Conservation (phyloP, 2,888 invertebrate genomes). For the Thereva unica region DNA sequence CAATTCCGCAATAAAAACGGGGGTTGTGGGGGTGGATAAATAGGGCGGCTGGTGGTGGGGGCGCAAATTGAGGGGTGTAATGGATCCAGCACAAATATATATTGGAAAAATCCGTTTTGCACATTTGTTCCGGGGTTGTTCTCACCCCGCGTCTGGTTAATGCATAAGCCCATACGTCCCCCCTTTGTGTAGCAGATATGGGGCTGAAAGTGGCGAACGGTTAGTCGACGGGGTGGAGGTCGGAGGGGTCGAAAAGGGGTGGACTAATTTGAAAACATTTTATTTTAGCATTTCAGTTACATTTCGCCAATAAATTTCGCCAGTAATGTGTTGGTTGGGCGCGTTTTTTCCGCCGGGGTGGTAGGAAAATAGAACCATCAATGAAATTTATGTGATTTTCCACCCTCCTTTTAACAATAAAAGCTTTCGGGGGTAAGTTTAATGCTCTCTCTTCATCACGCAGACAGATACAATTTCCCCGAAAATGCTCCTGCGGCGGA, state of each 20-base stretch:
- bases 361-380: conserved; percentile 54
- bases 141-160: not conserved
- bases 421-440: conserved; percentile 39
- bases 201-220: not conserved
- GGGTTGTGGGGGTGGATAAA: too few species aligned
- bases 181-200: too few species aligned
- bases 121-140: conserved; percentile 23
- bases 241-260: conserved; percentile 19
- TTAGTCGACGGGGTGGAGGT: not conserved
- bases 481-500: conserved; percentile 22
- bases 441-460: conserved; percentile 32
- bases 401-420: conserved; percentile 44
- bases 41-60: too few species aligned
- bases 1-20: not conserved
- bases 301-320: conserved; percentile 50
- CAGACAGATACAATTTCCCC: conserved; percentile 27
- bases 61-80: conserved; percentile 7
- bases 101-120: conserved; percentile 22
- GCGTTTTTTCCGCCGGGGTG: conserved; percentile 28
- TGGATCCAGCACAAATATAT: not conserved
- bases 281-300: conserved; percentile 44
- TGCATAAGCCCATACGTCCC: too few species aligned
- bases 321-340: conserved; percentile 46
- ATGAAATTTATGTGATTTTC: conserved; percentile 51
- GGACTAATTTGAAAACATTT: conserved; percentile 38